Evolutionary conservation across 2,888 invertebrate genomes (phyloP).

Genomic region (Conistra vaccinii): DNA sequence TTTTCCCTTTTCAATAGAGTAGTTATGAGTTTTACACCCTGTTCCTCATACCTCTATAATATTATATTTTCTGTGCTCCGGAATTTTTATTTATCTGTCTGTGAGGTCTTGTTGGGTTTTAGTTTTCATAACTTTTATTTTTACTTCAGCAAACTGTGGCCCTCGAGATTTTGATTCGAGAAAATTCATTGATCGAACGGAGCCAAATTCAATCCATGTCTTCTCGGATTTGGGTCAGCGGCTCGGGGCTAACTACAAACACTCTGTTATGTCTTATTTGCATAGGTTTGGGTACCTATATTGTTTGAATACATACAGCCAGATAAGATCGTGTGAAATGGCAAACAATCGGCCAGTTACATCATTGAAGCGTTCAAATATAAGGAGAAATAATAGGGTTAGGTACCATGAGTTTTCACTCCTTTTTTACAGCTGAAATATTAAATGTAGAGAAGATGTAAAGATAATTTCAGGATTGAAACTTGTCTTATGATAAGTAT

Average conservation of each 20-base stretch:
- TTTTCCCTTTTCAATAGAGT: too few relatives aligned
- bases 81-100: too few relatives aligned
- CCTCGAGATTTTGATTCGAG: neutral
- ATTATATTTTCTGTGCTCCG: too few relatives aligned
- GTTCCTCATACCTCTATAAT: too few relatives aligned
- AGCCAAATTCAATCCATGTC: conserved; percentile 47
- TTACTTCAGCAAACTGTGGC: neutral
- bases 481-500: neutral
- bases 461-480: neutral
- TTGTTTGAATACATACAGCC: conserved; percentile 22
- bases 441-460: neutral
- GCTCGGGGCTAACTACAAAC: conserved; percentile 33
- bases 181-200: conserved; percentile 19
- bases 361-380: conserved; percentile 5
- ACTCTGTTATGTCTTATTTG: conserved; percentile 43
- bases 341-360: conserved; percentile 32
- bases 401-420: neutral
- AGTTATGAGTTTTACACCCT: too few relatives aligned
- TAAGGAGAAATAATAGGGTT: neutral
- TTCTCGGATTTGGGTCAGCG: conserved; percentile 43
- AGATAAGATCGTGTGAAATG: conserved; percentile 38
- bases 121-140: neutral
- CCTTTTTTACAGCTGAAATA: too few relatives aligned
- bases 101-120: too few relatives aligned
- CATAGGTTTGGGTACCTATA: conserved; percentile 36